Evolutionary conservation across 92 coral and sea anemone genomes (phyloP), one percentile per base, ranked within the genome.

Genomic region (Epizoanthus scotinus): DNA sequence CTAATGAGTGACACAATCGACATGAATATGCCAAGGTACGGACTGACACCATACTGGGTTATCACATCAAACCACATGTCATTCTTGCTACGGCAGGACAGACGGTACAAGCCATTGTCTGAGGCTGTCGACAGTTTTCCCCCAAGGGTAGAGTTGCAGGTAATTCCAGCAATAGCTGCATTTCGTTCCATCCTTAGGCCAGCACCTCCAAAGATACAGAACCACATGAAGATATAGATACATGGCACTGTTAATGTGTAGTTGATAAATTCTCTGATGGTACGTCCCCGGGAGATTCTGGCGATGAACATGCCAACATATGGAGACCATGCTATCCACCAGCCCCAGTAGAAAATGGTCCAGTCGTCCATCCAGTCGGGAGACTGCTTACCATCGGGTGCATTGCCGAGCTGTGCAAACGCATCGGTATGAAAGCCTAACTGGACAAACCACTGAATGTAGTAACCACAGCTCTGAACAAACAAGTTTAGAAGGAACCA

Each of bases 1-100:
- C 90, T 84, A 10, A 94, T 71, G n/a, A 94, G 86, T 73, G 98
- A 92, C 25, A 92, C 67, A 10, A 91, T 87, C 4, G 94, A 86
- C 42, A 93, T 65, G 73, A 94, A 94, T 59, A 75, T 73, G 31
- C 86, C 84, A 31, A 73, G 50, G 44, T 54, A 49, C 20, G 66
- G 65, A 79, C 82, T 85, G 25, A 78, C 78, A 19, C 84, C 88
- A 60, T 85, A 85, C 82, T 85, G 88, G 13, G 71, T 67, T 44
- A 85, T 79, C 52, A 85, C 84, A 24, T 85, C 88, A 62, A 85
- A 85, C 61, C 82, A 85, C 88, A 85, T 85, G 25, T 85, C 84
- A 8, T 58, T 78, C 58, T 78, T 66, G 42, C 34, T 44, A 25
- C 88, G 65, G 84, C 88, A 85, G 18, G 88, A 85, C 27, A 85